Base-by-base conservation (phyloP, 2,113 vertebrate species). In the Ellobius talpinus region DNA sequence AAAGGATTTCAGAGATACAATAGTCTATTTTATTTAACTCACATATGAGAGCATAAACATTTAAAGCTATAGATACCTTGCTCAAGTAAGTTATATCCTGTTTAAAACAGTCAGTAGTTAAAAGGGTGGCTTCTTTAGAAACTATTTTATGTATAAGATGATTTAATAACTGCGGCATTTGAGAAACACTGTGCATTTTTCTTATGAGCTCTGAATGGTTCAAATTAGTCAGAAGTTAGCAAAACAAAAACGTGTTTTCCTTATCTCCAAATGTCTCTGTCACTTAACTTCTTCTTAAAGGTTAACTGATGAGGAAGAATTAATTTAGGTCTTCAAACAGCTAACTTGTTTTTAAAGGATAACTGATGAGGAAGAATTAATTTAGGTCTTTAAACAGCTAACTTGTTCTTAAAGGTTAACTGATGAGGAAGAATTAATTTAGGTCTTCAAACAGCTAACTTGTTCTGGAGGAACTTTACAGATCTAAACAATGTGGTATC, bases 151-250 rank as follows among this genome's bases (percentile, higher is more conserved):
- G 72, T 19, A 29, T 81, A 95, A 55, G 95, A 93, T 87, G 90
- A 95, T 52, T 33, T 88, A 97, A 74, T 79, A 79, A 81, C 39
- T 31, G 96, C 93, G 93, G 89, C 52, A 93, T 81, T 94, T 94
- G 26, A 96, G 94, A 91, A 94, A 94, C 68, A 90, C 36, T 95
- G 87, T 24, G 26, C 52, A 93, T 96, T 97, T 95, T 95, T 97
- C 87, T 91, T 72, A 21, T 66, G 91, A 90, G 70, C 87, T 77
- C 72, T 82, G 33, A 95, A 91, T 92, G 76, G 70, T 84, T 92
- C 10, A 74, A 87, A 89, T 88, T 72, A 93, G 72, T 93, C 21
- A 81, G 81, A 96, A 85, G 61, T 93, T 33, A 36, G 7, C 45
- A 93, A 89, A 89, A 42, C 61, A 36, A 87, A 72, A 93, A 39